phyloP scores from a whole-genome alignment of 2,888 invertebrate genomes.

The Notodonta dromedarius region DNA sequence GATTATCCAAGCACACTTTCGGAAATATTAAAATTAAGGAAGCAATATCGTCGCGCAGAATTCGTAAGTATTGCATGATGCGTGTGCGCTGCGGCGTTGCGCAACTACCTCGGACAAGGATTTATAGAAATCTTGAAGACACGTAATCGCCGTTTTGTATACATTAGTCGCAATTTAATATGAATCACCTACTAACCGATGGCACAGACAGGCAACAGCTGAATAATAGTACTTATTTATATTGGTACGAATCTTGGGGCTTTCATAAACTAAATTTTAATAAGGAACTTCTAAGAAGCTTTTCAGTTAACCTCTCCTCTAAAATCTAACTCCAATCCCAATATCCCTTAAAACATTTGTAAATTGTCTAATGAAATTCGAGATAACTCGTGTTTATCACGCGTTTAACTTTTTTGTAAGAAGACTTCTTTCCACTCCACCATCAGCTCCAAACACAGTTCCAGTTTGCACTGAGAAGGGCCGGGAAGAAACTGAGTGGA shows the following conservation, averaged over 20 bases:
- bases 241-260: too few relatives aligned
- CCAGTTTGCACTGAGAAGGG: not conserved
- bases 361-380: too few relatives aligned
- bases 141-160: not conserved
- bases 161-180: not conserved
- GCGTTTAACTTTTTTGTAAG: too few relatives aligned
- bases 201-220: not conserved
- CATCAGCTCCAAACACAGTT: too few relatives aligned
- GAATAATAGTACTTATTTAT: too few relatives aligned
- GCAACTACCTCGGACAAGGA: not conserved
- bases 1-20: constrained; percentile 1
- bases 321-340: too few relatives aligned
- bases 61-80: constrained; percentile 4
- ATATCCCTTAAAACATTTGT: too few relatives aligned
- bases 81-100: not conserved
- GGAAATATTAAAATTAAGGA: not conserved
- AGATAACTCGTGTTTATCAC: too few relatives aligned
- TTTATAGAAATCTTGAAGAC: constrained; percentile 1
- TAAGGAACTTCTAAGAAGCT: too few relatives aligned
- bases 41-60: not conserved
- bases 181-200: not conserved
- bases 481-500: not conserved
- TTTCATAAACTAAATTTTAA: too few relatives aligned
- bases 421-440: too few relatives aligned
- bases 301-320: too few relatives aligned